phyloP scores from a whole-genome alignment of 2,797 vertebrate species.

The Myoxocephalus aenaeus region DNA sequence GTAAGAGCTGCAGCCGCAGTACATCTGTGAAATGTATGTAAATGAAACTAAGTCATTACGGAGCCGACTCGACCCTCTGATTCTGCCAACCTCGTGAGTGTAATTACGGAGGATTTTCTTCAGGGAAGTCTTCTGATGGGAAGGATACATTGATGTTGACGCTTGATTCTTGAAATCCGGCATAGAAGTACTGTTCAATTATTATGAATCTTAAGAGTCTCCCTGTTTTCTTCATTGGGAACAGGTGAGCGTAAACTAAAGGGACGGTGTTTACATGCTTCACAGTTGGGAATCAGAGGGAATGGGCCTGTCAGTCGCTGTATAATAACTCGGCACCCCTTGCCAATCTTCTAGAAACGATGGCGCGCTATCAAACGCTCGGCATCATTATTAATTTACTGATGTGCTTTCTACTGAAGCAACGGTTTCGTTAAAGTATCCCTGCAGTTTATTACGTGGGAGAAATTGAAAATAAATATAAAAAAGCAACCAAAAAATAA shows the following conservation, averaged over 20 bases:
- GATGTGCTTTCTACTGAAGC: constrained; percentile 14
- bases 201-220: not conserved
- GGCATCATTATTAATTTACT: constrained; percentile 23
- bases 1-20: constrained; percentile 13
- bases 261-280: constrained; percentile 24
- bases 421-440: not conserved
- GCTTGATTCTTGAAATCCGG: too few relatives aligned
- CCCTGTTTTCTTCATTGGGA: not conserved
- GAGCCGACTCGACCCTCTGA: not conserved
- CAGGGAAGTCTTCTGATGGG: not conserved
- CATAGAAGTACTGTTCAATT: not conserved
- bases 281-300: constrained; percentile 19
- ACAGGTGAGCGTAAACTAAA: not conserved
- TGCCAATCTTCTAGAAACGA: constrained; percentile 6
- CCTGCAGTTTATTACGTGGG: not conserved
- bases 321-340: constrained; percentile 23
- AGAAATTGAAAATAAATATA: not conserved
- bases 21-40: constrained; percentile 36
- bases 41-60: constrained; percentile 14
- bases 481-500: not conserved
- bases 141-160: not conserved
- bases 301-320: constrained; percentile 31
- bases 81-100: not conserved
- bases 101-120: not conserved
- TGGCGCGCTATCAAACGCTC: constrained; percentile 10